Evolutionary conservation across 1,140 invertebrate genomes (phyloP), one percentile per base, ranked within the genome.

Genomic region (Philaenus spumarius): DNA sequence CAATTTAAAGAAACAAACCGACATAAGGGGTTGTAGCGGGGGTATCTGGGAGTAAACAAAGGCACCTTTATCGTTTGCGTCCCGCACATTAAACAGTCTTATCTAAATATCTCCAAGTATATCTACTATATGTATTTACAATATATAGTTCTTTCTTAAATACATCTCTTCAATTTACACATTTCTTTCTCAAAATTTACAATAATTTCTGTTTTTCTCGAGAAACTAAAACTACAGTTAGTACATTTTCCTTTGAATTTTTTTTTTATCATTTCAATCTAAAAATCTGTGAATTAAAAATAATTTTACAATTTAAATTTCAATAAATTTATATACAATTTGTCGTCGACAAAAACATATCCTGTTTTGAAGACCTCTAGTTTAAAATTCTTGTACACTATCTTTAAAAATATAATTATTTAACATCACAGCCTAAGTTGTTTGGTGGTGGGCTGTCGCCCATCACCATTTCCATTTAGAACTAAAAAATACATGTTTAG

Each of bases 381-480:
- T 30, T 39, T 53, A 53, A 53, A 53, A 53, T 51, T 35, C 50
- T 39, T 53, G 35, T 53, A 53, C 35, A 53, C 30, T 53, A 53
- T 22, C 23, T 30, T 53, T 53, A 39, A 53, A 53, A 53, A 53
- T 53, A 53, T 53, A 53, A 37, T 53, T 53, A 37, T 19, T 53
- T 17, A 47, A 53, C 30, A 53, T 53, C 50, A 53, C 50, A 53
- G 50, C 50, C 50, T 53, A 51, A 35, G 30, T 45, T 51, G 30
- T 14, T 20, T 30, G 30, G 15, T 7, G 50, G 5, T 6, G 30
- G 17, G 11, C 7, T 7, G 43, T 46, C 7, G n/a, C 7, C 30
- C 50, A 3, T 19, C 50, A 20, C 26, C 50, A n/a, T 14, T 20
- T 37, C 37, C n/a, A n/a, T 37, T n/a, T 37, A 53, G 50, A 37